These are phyloP conservation scores for Pseudobourletiella spinata DNA, from an alignment of 1,140 invertebrate genomes.

Conservation along the genomic window DNA sequence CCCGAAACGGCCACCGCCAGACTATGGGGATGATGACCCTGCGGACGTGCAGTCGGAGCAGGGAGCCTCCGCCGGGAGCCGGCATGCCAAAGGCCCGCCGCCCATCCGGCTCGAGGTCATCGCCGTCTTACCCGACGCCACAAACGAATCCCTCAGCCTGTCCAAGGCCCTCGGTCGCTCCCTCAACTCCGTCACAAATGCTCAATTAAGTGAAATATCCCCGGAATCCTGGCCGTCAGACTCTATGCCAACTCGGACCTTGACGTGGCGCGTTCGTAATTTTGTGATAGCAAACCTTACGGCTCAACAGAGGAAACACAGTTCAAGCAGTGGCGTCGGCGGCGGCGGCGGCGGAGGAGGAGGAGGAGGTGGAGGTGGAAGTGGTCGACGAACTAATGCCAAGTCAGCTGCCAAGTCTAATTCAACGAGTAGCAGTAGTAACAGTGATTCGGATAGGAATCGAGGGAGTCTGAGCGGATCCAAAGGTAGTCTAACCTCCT, in stretches of 20 bases:
- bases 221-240: not conserved
- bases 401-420: not conserved
- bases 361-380: not conserved
- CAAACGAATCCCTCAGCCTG: constrained; percentile 19
- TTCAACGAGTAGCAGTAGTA: not conserved
- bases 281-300: constrained; percentile 22
- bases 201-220: not conserved
- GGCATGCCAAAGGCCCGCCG: not conserved
- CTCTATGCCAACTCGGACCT: constrained; percentile 1
- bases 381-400: not conserved
- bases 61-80: too few relatives aligned
- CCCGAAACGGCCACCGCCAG: too few relatives aligned
- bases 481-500: too few relatives aligned
- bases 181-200: constrained; percentile 15
- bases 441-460: not conserved
- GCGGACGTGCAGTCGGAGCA: too few relatives aligned
- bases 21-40: too few relatives aligned
- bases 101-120: constrained; percentile 20
- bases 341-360: not conserved
- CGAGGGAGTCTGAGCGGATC: too few relatives aligned
- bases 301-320: not conserved
- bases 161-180: constrained; percentile 22
- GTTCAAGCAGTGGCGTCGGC: not conserved
- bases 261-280: constrained; percentile 26
- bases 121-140: constrained; percentile 17